Evolutionary conservation across 2,888 invertebrate species (phyloP).

Genomic region (Galerucella nymphaeae): DNA sequence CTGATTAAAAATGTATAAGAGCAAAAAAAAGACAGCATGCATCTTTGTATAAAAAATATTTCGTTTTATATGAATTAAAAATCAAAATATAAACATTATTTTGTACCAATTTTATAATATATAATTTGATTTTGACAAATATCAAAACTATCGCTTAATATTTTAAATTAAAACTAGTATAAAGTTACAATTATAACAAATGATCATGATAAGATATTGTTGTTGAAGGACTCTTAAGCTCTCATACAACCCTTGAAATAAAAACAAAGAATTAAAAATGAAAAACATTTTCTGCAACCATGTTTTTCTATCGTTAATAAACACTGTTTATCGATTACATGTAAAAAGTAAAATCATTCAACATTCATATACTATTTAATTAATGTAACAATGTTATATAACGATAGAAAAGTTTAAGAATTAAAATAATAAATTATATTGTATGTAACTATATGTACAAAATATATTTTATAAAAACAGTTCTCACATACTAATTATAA

Average conservation of each 20-base stretch:
- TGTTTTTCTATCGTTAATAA: not conserved
- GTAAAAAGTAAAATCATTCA: not conserved
- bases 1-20: not conserved
- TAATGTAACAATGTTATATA: not conserved
- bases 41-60: not conserved
- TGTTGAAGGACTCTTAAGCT: not conserved
- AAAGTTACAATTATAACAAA: no score
- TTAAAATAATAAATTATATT: not conserved
- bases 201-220: no score
- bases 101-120: not conserved
- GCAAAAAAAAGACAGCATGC: not conserved
- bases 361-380: not conserved
- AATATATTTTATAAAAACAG: constrained; percentile 4
- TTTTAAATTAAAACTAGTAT: no score
- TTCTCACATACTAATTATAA: constrained; percentile 1
- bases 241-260: not conserved
- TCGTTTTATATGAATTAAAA: not conserved
- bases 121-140: not conserved
- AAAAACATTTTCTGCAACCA: not conserved
- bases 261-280: not conserved
- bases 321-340: not conserved
- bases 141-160: not conserved
- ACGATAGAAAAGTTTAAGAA: not conserved
- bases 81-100: not conserved
- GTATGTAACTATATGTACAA: constrained; percentile 3